Evolutionary conservation across 2,888 invertebrate species (phyloP).

Genomic region (Brenthis daphne): DNA sequence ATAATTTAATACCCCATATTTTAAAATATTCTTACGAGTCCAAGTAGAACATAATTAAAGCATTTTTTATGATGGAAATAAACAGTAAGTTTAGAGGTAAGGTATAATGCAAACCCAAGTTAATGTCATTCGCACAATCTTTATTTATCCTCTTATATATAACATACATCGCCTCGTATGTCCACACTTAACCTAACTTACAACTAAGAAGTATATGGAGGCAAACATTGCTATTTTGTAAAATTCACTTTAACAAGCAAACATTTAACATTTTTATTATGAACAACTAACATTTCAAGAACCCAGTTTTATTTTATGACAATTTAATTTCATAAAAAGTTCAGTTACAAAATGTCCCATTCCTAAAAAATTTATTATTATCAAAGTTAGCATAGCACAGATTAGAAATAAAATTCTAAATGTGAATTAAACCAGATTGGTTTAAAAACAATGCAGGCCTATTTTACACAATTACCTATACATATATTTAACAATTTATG

Average conservation of each 20-base stretch:
- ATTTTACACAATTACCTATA: no score
- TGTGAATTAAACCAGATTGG: no score
- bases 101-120: neutral
- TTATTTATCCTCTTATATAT: slow-evolving; percentile 41
- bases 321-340: neutral
- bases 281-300: neutral
- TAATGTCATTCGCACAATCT: slow-evolving; percentile 44
- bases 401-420: neutral
- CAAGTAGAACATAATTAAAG: no score
- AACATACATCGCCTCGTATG: slow-evolving; percentile 39
- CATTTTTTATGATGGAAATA: no score
- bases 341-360: no score
- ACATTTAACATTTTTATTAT: neutral
- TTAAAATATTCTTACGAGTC: no score
- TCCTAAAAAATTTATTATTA: neutral
- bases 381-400: neutral
- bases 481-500: neutral
- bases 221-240: neutral
- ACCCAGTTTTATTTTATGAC: neutral
- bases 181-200: slow-evolving; percentile 32
- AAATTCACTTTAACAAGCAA: slow-evolving; percentile 3
- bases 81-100: neutral
- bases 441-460: no score
- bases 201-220: slow-evolving; percentile 13
- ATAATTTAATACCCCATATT: no score